These are phyloP conservation scores for Cirrhinus mrigala DNA, from an alignment of 2,797 vertebrate genomes.

Conservation along the genomic window DNA sequence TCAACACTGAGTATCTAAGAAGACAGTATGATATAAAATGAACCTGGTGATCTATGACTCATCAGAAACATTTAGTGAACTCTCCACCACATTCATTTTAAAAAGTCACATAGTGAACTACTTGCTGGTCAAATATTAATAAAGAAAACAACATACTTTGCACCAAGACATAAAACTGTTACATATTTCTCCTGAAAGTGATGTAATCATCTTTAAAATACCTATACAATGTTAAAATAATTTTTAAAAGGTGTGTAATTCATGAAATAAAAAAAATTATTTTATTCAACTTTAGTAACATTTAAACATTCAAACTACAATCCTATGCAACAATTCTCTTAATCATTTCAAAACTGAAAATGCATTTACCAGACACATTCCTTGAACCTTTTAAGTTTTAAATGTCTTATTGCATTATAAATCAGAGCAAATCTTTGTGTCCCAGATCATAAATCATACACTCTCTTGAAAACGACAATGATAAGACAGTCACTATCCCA, in stretches of 20 bases:
- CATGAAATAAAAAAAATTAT: background rate
- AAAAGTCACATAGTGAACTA: background rate
- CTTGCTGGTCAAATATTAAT: slow-evolving; percentile 34
- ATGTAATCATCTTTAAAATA: background rate
- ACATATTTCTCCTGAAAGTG: background rate
- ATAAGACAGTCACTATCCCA: slow-evolving; percentile 85
- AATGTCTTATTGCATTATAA: background rate
- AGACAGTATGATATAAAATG: background rate
- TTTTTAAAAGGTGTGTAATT: background rate
- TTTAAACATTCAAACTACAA: background rate
- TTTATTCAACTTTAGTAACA: background rate
- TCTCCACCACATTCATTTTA: background rate
- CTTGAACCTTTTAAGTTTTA: background rate
- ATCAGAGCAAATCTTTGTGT: background rate
- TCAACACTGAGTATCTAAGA: background rate
- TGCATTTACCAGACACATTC: background rate
- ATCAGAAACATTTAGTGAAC: slow-evolving; percentile 18
- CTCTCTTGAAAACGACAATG: background rate
- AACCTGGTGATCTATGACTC: background rate
- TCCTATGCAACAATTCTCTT: background rate
- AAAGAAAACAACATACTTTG: background rate
- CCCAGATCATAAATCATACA: background rate
- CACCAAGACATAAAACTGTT: slow-evolving; percentile 1
- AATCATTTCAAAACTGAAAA: background rate
- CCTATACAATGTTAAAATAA: background rate